Evolutionary conservation across 2,113 vertebrate genomes (phyloP).

Genomic region (human): GRCh38 chrX:146573501-146574000

Average conservation of each 20-base stretch:
- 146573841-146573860: not conserved
- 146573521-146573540: not conserved
- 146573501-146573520: not conserved
- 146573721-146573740: not conserved
- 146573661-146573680: too few species aligned
- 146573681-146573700: too few species aligned
- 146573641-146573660: too few species aligned
- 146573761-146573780: not conserved
- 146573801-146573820: not conserved
- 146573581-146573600: too few species aligned
- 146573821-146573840: not conserved
- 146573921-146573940: too few species aligned
- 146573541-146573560: too few species aligned
- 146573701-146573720: not conserved
- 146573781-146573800: not conserved
- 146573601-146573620: too few species aligned
- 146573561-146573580: too few species aligned
- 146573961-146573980: too few species aligned
- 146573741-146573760: not conserved
- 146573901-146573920: not conserved
- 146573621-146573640: too few species aligned
- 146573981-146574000: too few species aligned
- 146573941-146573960: too few species aligned
- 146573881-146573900: not conserved
- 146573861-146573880: not conserved